Percentiles rank a stretch among this genome's conserved stretches.
These are phyloP conservation scores for Tribolium castaneum DNA, from an alignment of 1,140 invertebrate genomes.

Conservation along the genomic window DNA sequence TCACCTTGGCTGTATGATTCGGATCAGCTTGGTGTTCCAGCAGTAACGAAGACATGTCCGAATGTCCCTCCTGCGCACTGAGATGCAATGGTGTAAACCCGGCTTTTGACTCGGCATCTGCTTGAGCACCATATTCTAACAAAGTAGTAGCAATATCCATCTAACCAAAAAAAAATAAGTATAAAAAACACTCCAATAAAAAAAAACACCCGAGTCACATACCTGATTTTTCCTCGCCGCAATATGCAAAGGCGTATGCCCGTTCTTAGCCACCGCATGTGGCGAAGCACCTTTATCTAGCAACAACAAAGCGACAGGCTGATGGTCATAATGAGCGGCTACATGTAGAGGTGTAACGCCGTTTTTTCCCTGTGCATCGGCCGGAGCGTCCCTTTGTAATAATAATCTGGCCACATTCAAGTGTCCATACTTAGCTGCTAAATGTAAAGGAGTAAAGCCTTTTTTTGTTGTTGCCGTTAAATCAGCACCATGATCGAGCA, in stretches of 20 bases:
- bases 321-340: slow-evolving; percentile 97
- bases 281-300: slow-evolving; percentile 95
- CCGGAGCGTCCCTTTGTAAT: slow-evolving; percentile 85
- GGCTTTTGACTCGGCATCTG: slow-evolving; percentile 85
- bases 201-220: slow-evolving; percentile 39
- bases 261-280: slow-evolving; percentile 96
- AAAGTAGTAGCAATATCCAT: slow-evolving; percentile 93
- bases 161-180: slow-evolving; percentile 57
- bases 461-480: slow-evolving; percentile 93
- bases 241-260: slow-evolving; percentile 97
- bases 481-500: slow-evolving; percentile 94
- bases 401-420: slow-evolving; percentile 91
- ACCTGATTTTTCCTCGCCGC: slow-evolving; percentile 98
- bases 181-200: no score
- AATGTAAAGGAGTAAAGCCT: slow-evolving; percentile 96
- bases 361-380: slow-evolving; percentile 97
- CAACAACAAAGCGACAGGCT: slow-evolving; percentile 89
- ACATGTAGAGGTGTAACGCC: slow-evolving; percentile 98
- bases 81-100: slow-evolving; percentile 94
- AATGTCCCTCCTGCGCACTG: slow-evolving; percentile 94
- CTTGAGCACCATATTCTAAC: slow-evolving; percentile 90
- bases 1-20: slow-evolving; percentile 78
- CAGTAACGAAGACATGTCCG: slow-evolving; percentile 85
- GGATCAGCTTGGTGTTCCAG: slow-evolving; percentile 84
- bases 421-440: slow-evolving; percentile 98